A percentile compares a stretch with the other conserved stretches of the same genome.
Evolutionary conservation across 2,888 invertebrate species (phyloP).

Genomic region (Spodoptera exigua): DNA sequence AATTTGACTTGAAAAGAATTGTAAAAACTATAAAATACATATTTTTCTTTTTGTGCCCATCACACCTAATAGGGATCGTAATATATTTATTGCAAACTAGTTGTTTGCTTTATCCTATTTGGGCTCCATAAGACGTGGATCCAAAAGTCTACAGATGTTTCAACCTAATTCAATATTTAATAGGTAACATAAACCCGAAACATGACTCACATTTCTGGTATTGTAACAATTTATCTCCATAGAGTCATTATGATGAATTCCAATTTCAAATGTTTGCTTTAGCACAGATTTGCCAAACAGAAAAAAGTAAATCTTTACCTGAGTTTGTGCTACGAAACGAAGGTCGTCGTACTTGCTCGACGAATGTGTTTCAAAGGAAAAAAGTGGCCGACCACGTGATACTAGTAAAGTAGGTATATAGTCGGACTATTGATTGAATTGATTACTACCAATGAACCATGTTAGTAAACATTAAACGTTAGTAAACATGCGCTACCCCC

Average conservation of each 20-base stretch:
- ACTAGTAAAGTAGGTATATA: slow-evolving; percentile 12
- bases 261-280: slow-evolving; percentile 14
- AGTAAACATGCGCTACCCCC: no score
- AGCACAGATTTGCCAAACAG: slow-evolving; percentile 12
- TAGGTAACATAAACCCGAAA: no score
- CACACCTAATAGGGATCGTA: no score
- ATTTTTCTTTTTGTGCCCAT: no score
- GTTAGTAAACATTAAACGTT: no score
- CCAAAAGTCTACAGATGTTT: not conserved
- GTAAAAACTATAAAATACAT: no score
- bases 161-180: slow-evolving; percentile 9
- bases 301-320: slow-evolving; percentile 14
- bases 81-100: no score
- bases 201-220: slow-evolving; percentile 1
- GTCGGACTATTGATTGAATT: slow-evolving; percentile 24
- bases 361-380: slow-evolving; percentile 2
- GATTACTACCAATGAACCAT: slow-evolving; percentile 47
- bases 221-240: slow-evolving; percentile 1
- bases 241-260: slow-evolving; percentile 2
- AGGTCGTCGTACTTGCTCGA: slow-evolving; percentile 6
- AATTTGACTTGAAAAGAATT: no score
- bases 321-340: not conserved
- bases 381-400: slow-evolving; percentile 6
- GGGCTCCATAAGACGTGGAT: not conserved
- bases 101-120: not conserved